A percentile compares a stretch with the other conserved stretches of the same genome.
Evolutionary conservation across 2,113 vertebrate species (phyloP).

Genomic region (Sinocyclocheilus grahami): DNA sequence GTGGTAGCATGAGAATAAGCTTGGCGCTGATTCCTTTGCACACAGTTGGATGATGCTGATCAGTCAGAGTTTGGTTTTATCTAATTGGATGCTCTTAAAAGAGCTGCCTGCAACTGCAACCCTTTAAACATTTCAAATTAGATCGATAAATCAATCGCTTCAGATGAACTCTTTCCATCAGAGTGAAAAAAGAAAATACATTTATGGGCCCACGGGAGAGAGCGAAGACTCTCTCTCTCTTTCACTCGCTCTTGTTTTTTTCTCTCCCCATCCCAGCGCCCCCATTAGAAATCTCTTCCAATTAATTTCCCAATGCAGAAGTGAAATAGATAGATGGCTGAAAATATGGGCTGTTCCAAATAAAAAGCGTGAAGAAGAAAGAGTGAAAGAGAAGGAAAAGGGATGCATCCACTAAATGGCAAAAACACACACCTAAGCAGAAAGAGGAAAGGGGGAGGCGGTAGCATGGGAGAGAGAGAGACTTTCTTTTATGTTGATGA

Average conservation of each 20-base stretch:
- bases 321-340: slow-evolving; percentile 37
- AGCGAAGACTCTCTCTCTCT: slow-evolving; percentile 30
- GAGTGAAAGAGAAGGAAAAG: slow-evolving; percentile 5
- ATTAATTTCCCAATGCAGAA: slow-evolving; percentile 38
- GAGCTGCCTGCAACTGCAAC: slow-evolving; percentile 38
- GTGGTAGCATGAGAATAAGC: not conserved
- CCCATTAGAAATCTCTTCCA: slow-evolving; percentile 28
- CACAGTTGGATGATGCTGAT: slow-evolving; percentile 22
- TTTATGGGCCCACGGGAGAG: slow-evolving; percentile 45
- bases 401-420: slow-evolving; percentile 38
- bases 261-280: slow-evolving; percentile 8
- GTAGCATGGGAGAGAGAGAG: slow-evolving; percentile 30
- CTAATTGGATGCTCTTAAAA: slow-evolving; percentile 59
- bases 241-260: slow-evolving; percentile 29
- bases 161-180: slow-evolving; percentile 52
- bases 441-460: slow-evolving; percentile 1
- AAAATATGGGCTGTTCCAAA: slow-evolving; percentile 37
- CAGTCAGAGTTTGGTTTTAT: slow-evolving; percentile 46
- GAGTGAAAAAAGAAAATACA: slow-evolving; percentile 31
- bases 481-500: slow-evolving; percentile 62
- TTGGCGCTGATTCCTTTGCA: slow-evolving; percentile 5
- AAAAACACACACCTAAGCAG: slow-evolving; percentile 53
- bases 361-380: slow-evolving; percentile 28
- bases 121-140: slow-evolving; percentile 54
- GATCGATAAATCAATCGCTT: slow-evolving; percentile 59